phyloP scores from a whole-genome alignment of 2,797 vertebrate genomes.

The Cyclura pinguis region DNA sequence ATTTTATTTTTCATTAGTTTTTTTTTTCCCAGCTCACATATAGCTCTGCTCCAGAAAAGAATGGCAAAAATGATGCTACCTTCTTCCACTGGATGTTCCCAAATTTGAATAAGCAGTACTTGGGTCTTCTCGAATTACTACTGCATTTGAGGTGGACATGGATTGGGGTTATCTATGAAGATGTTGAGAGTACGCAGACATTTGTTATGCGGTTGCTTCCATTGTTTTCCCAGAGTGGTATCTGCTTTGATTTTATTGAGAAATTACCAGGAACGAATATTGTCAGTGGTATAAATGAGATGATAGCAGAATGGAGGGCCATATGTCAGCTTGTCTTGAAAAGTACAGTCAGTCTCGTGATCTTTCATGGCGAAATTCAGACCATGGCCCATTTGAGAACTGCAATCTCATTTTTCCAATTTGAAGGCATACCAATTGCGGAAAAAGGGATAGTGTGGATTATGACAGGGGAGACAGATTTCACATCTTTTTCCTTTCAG shows the following conservation, averaged over 20 bases:
- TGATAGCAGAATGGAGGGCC: not conserved
- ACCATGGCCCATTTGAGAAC: not conserved
- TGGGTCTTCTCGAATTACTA: not conserved
- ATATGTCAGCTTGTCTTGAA: not conserved
- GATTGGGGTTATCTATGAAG: not conserved
- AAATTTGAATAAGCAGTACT: not conserved
- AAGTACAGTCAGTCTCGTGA: not conserved
- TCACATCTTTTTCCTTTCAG: not conserved
- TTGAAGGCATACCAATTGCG: not conserved
- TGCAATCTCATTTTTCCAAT: not conserved
- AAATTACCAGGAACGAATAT: not conserved
- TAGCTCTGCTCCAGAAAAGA: not conserved
- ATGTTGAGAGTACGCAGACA: not conserved
- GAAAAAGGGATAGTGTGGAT: not conserved
- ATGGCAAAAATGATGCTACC: not conserved
- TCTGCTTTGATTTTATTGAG: too few species aligned
- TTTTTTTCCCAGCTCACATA: not conserved
- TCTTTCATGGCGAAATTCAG: slow-evolving; percentile 5
- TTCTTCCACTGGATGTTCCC: slow-evolving; percentile 9
- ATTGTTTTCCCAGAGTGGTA: too few species aligned
- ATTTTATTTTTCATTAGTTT: not conserved
- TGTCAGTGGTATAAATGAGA: not conserved
- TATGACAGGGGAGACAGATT: slow-evolving; percentile 3
- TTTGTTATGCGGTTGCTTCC: not conserved
- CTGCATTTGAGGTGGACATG: slow-evolving; percentile 18